Conservation (phyloP, 2,888 invertebrate genomes). For the Trichogramma dendrolimi region DNA sequence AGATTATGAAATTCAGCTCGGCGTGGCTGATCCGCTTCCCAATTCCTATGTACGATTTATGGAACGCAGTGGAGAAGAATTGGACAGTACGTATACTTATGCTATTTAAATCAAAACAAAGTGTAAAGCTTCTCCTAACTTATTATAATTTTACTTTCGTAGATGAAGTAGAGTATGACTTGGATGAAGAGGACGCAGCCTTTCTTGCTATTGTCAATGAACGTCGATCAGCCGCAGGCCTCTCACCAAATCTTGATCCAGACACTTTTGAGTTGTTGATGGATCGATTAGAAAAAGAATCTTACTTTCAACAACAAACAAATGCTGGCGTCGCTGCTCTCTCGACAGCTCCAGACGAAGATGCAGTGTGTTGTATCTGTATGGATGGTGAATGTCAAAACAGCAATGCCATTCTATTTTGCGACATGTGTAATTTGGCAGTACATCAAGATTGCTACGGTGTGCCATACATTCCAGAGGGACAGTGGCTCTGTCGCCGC, state of each 20-base stretch:
- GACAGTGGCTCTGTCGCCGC: conserved; percentile 94
- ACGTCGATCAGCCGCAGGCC: conserved; percentile 66
- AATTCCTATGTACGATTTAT: conserved; percentile 90
- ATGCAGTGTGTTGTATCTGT: conserved; percentile 98
- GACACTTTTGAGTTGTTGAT: conserved; percentile 92
- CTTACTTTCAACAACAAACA: conserved; percentile 82
- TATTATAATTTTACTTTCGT: conserved; percentile 2
- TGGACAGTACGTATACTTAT: conserved; percentile 69
- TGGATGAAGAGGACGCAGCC: conserved; percentile 95
- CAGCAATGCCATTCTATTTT: conserved; percentile 96
- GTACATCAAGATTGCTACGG: conserved; percentile 99
- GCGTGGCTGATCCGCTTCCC: conserved; percentile 77
- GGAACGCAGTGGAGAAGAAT: conserved; percentile 88
- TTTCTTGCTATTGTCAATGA: conserved; percentile 91
- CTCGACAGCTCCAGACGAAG: conserved; percentile 76
- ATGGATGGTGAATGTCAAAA: conserved; percentile 99
- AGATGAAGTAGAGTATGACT: conserved; percentile 82
- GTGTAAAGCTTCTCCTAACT: neutral
- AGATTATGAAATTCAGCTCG: conserved; percentile 47
- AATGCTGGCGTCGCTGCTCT: conserved; percentile 54
- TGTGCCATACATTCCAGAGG: conserved; percentile 94
- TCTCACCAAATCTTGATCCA: conserved; percentile 71
- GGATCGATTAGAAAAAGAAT: conserved; percentile 97
- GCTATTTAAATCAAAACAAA: conserved; percentile 2
- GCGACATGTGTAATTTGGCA: conserved; percentile 99